phyloP scores from a whole-genome alignment of 2,113 vertebrate species.

The Calonectris borealis region DNA sequence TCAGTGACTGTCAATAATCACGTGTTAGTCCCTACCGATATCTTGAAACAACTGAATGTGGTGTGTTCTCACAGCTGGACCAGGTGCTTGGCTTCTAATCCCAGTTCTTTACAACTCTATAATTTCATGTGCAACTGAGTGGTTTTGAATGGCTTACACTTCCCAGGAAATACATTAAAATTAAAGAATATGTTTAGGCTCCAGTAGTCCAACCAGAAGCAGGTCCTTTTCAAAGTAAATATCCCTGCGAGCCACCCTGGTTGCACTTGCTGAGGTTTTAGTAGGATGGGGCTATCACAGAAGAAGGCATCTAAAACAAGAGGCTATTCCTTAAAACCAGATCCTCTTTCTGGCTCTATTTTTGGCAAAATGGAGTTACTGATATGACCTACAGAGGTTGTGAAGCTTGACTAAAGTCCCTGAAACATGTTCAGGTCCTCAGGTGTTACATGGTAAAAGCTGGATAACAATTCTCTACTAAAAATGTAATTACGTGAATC shows the following conservation, averaged over 20 bases:
- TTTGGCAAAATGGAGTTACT: background rate
- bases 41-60: accelerated
- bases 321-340: background rate
- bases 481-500: background rate
- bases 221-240: background rate
- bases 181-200: background rate
- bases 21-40: background rate
- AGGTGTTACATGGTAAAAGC: background rate
- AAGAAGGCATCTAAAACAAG: background rate
- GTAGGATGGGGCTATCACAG: background rate
- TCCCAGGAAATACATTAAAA: background rate
- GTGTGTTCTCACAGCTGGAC: background rate
- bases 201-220: background rate
- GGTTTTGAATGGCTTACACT: background rate
- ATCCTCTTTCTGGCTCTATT: background rate
- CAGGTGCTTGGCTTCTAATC: background rate
- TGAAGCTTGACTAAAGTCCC: background rate
- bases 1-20: too few species aligned
- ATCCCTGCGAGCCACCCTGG: background rate
- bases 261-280: background rate
- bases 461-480: background rate
- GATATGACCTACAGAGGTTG: background rate
- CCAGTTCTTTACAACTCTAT: background rate
- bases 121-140: background rate
- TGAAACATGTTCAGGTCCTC: background rate